A percentile compares a stretch with the other conserved stretches of the same genome.
phyloP scores from a whole-genome alignment of 2,888 invertebrate species.

The Heliconius aoede region DNA sequence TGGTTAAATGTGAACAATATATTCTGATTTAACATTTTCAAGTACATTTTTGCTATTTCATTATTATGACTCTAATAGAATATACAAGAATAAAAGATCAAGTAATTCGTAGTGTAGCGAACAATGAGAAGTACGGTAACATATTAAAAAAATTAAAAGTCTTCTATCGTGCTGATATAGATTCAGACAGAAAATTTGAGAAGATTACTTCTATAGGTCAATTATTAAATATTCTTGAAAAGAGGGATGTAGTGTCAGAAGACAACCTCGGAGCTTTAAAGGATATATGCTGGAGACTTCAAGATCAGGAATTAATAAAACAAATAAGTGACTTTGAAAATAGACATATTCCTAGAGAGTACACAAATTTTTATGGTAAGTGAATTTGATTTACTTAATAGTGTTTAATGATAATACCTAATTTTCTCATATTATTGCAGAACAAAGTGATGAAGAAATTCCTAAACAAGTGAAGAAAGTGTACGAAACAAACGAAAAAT shows the following conservation, averaged over 20 bases:
- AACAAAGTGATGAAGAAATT: slow-evolving; percentile 11
- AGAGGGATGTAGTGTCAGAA: slow-evolving; percentile 68
- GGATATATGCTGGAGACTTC: slow-evolving; percentile 61
- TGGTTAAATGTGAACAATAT: background rate
- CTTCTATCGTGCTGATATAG: slow-evolving; percentile 66
- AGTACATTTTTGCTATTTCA: background rate
- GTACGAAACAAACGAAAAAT: slow-evolving; percentile 46
- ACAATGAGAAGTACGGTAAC: slow-evolving; percentile 59
- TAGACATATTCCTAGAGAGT: slow-evolving; percentile 53
- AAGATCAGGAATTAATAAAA: slow-evolving; percentile 56
- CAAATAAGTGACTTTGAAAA: slow-evolving; percentile 63
- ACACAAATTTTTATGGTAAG: slow-evolving; percentile 63
- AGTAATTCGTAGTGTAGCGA: slow-evolving; percentile 58
- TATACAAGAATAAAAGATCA: slow-evolving; percentile 63
- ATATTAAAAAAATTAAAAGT: slow-evolving; percentile 65
- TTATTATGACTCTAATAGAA: slow-evolving; percentile 65
- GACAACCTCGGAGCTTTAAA: slow-evolving; percentile 67
- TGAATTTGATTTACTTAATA: background rate
- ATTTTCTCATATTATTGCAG: slow-evolving; percentile 3
- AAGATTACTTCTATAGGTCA: slow-evolving; percentile 64
- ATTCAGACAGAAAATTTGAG: slow-evolving; percentile 71
- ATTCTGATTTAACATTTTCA: background rate
- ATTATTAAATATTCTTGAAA: slow-evolving; percentile 67
- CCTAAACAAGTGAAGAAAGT: background rate
- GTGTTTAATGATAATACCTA: background rate